Evolutionary conservation across 2,797 vertebrate species (phyloP).

Genomic region (Cynopterus sphinx): DNA sequence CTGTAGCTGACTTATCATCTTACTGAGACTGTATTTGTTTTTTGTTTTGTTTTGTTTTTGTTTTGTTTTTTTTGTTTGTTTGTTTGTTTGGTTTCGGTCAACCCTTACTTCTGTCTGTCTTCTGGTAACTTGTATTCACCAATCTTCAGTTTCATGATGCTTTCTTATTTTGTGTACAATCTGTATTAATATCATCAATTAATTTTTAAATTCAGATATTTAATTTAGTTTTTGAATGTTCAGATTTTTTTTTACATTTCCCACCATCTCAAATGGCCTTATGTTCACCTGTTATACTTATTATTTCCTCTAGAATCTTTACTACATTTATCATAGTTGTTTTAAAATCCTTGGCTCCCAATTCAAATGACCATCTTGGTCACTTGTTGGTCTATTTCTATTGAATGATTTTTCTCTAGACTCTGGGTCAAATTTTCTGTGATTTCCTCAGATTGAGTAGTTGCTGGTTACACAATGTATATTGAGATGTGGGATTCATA

Average conservation of each 20-base stretch:
- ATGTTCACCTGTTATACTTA: background rate
- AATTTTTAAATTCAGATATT: background rate
- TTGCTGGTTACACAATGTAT: background rate
- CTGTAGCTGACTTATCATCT: too few species aligned
- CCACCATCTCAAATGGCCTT: background rate
- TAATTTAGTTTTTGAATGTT: background rate
- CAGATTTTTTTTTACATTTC: background rate
- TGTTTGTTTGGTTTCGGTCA: background rate
- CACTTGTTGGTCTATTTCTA: background rate
- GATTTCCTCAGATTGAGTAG: background rate
- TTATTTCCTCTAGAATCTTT: background rate
- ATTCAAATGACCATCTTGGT: background rate
- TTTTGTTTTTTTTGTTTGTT: background rate
- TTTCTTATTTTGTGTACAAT: background rate
- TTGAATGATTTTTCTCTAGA: background rate
- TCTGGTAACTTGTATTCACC: background rate
- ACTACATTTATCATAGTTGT: background rate
- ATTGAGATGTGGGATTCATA: background rate
- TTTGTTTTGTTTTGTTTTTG: background rate
- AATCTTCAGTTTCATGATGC: background rate
- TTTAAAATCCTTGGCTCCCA: background rate
- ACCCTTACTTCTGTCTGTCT: background rate
- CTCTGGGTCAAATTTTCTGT: background rate
- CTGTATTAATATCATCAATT: background rate
- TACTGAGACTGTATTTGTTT: background rate